Evolutionary conservation across 2,888 invertebrate genomes (phyloP).

Genomic region (Phania funesta): DNA sequence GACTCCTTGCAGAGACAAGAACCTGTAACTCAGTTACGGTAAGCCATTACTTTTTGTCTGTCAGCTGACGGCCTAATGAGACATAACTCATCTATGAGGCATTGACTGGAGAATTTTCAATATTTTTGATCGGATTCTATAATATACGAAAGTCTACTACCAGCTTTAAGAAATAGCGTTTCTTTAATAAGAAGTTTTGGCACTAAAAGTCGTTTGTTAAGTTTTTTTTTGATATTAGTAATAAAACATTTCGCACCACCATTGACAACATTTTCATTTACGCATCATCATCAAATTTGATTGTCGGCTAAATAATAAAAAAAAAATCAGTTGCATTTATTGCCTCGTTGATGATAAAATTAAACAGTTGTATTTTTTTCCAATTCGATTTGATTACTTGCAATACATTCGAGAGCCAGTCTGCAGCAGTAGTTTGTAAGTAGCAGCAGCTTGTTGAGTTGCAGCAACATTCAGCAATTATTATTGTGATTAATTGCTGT

Average conservation of each 20-base stretch:
- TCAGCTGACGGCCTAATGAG: no score
- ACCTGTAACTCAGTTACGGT: no score
- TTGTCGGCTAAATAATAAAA: conserved; percentile 2
- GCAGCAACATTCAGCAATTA: conserved; percentile 46
- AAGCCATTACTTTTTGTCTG: no score
- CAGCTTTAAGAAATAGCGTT: no score
- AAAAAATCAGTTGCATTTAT: conserved; percentile 30
- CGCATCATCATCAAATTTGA: conserved; percentile 19
- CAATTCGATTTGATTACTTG: no score
- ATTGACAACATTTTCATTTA: conserved; percentile 3
- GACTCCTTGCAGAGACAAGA: no score
- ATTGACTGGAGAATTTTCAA: no score
- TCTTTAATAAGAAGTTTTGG: no score
- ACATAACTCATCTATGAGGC: no score
- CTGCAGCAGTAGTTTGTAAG: background rate
- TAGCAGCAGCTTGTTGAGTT: conserved; percentile 31
- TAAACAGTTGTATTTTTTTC: background rate
- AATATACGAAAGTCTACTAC: no score
- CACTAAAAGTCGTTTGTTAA: no score
- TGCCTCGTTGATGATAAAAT: conserved; percentile 22
- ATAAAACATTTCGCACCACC: conserved; percentile 13
- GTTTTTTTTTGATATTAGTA: background rate
- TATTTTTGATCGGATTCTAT: no score
- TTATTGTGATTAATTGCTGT: conserved; percentile 63
- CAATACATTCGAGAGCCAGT: conserved; percentile 11